Evolutionary conservation across 2,888 invertebrate genomes (phyloP), one percentile per base, ranked within the genome.

Genomic region (Oscheius myriophilus): DNA sequence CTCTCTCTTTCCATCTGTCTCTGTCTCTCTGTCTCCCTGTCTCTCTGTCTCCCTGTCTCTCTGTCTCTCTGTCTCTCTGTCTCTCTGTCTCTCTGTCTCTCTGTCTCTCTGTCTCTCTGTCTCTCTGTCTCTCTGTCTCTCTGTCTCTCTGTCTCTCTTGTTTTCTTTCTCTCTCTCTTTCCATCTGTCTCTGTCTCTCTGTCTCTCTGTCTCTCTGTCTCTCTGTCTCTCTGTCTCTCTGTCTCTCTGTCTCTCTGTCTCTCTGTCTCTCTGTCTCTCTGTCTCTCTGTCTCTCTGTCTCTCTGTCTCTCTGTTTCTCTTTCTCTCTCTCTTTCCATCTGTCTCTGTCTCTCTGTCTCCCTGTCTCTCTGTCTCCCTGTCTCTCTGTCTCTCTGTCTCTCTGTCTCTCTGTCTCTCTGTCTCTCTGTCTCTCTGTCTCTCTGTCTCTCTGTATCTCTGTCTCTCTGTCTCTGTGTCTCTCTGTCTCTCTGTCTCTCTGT

Each of bases 51-150:
- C 25, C 43, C 42, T 43, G 43, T 45, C 45, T 43, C 33, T 33
- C 33, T 21, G 23, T 7, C 16, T 42, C 26, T n/a, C 26, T 33
- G 26, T 54, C 26, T 54, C 26, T n/a, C n/a, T 26, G 12, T n/a
- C 16, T 26, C 33, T 23, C 26, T 54, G 14, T 53, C 25, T 18
- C 53, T 53, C 25, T 45, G 25, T 43, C 58, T 25, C 45, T 43
- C 16, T 42, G 14, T n/a, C 26, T 33, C 53, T 54, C 4, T 54
- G n/a, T n/a, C n/a, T n/a, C 26, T n/a, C n/a, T 26, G 72, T 61
- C 33, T 4, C 14, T 21, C 21, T 25, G n/a, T 7, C 16, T 42
- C 26, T n/a, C 26, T 33, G 26, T 54, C 6, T 25, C 16, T n/a
- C n/a, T 26, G 12, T n/a, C 11, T 26, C 33, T 23, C 26, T 54